phyloP scores from a whole-genome alignment of 2,888 invertebrate genomes.

The Amphipoea lucens region DNA sequence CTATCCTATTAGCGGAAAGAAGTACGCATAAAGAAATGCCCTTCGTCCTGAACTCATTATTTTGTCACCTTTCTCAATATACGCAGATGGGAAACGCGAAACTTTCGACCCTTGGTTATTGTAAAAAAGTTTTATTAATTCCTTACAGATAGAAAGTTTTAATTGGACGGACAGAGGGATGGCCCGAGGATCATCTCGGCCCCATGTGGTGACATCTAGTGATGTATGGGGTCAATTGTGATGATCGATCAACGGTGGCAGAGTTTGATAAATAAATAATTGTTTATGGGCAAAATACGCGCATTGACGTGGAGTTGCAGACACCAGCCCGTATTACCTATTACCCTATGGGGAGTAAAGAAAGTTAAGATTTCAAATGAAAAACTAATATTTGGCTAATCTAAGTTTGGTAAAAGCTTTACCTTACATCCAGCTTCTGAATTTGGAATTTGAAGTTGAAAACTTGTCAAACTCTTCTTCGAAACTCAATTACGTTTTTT shows the following conservation, averaged over 20 bases:
- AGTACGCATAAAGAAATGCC: background rate
- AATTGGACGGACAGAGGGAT: constrained; percentile 55
- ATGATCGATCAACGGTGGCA: background rate
- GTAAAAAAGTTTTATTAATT: constrained; percentile 63
- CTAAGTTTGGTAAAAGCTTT: background rate
- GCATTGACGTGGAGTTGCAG: too few relatives aligned
- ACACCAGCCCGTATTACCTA: too few relatives aligned
- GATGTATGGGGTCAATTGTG: constrained; percentile 14
- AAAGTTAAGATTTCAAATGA: background rate
- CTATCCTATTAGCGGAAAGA: too few relatives aligned
- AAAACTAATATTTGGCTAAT: background rate
- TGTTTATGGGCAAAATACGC: background rate
- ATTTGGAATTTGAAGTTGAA: background rate
- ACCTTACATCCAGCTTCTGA: background rate
- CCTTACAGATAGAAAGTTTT: constrained; percentile 52
- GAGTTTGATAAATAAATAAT: constrained; percentile 2
- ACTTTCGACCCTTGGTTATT: constrained; percentile 11
- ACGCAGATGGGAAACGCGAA: background rate
- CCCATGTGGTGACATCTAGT: constrained; percentile 7
- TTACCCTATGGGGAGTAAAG: too few relatives aligned
- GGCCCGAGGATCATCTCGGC: constrained; percentile 4
- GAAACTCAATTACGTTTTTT: background rate
- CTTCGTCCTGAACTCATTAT: background rate
- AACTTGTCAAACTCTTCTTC: background rate
- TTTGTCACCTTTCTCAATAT: background rate